phyloP scores from a whole-genome alignment of 2,888 invertebrate genomes.

The Geotrupes spiniger region DNA sequence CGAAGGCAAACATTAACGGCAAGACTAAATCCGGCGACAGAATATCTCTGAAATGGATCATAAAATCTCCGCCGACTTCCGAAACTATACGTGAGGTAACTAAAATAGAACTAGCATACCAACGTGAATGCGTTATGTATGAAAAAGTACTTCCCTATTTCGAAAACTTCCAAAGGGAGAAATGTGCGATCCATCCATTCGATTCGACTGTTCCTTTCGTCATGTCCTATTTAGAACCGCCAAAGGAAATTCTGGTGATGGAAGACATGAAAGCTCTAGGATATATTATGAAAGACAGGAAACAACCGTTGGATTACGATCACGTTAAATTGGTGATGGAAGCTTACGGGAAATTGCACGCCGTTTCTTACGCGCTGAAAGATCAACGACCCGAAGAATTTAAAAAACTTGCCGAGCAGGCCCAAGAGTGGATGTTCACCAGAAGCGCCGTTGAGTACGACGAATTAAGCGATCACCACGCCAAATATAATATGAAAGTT shows the following conservation, averaged over 20 bases:
- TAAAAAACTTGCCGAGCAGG: slow-evolving; percentile 25
- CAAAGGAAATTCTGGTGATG: slow-evolving; percentile 32
- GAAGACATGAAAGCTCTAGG: slow-evolving; percentile 33
- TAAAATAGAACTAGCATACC: slow-evolving; percentile 30
- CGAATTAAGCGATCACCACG: background rate
- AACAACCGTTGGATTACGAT: slow-evolving; percentile 32
- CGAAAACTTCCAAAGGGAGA: slow-evolving; percentile 29
- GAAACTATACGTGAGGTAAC: slow-evolving; percentile 27
- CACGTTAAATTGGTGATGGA: slow-evolving; percentile 33
- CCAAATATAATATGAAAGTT: background rate
- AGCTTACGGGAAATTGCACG: slow-evolving; percentile 36
- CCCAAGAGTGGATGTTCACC: slow-evolving; percentile 28
- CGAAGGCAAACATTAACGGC: slow-evolving; percentile 23
- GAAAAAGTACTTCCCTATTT: slow-evolving; percentile 32
- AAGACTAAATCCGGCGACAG: slow-evolving; percentile 18
- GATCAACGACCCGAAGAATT: no score
- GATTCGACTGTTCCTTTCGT: slow-evolving; percentile 23
- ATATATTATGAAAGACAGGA: slow-evolving; percentile 29
- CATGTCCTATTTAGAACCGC: slow-evolving; percentile 21
- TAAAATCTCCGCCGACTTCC: slow-evolving; percentile 34
- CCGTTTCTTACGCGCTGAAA: slow-evolving; percentile 35
- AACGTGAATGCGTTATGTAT: slow-evolving; percentile 37
- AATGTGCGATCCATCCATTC: slow-evolving; percentile 23
- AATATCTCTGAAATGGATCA: slow-evolving; percentile 29
- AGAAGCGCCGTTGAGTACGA: no score